Evolutionary conservation across 2,888 invertebrate genomes (phyloP), one percentile per base, ranked within the genome.

Genomic region (Stegophylla sp.): DNA sequence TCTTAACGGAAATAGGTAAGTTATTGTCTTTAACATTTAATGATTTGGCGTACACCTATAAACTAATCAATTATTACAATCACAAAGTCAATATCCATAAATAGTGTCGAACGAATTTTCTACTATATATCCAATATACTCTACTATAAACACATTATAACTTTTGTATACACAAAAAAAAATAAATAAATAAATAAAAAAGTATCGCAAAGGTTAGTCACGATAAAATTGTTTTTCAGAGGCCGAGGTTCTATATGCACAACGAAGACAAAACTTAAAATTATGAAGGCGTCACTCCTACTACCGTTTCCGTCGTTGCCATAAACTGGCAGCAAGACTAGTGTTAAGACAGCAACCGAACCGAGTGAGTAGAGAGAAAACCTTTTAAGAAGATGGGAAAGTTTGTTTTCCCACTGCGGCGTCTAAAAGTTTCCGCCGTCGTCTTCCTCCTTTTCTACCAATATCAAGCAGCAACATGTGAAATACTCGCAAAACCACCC

Each of bases 331-430:
- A 41, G 71, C 64, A 45, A 9, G 23, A 34, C n/a, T 28, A 71
- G 51, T 75, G 34, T 48, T 63, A 74, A 74, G 74, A 75, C 63
- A 28, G 48, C 63, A n/a, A 17, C 59, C 63, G 34, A 34, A 61
- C 61, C 28, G 28, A 51, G 51, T 23, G 28, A 53, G 75, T 0
- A 61, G 20, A 51, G 73, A 53, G 75, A 76, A 76, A 76, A 76
- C 75, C 75, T 76, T 76, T 76, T 76, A 76, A 76, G 75, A 76
- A 76, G 75, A 76, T 76, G 75, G 75, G 66, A 76, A 76, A 76
- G 64, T 76, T 76, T 76, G 75, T 76, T 76, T 76, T 76, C 75
- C 75, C 75, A 43, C 53, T 43, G 66, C 75, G 75, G 64, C 66
- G 75, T 66, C 75, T 76, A 43, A 76, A 66, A 76, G 64, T 76